Percentiles rank a stretch among this genome's conserved stretches.
phyloP scores from a whole-genome alignment of 1,140 invertebrate genomes.

The Leptinotarsa texana region DNA sequence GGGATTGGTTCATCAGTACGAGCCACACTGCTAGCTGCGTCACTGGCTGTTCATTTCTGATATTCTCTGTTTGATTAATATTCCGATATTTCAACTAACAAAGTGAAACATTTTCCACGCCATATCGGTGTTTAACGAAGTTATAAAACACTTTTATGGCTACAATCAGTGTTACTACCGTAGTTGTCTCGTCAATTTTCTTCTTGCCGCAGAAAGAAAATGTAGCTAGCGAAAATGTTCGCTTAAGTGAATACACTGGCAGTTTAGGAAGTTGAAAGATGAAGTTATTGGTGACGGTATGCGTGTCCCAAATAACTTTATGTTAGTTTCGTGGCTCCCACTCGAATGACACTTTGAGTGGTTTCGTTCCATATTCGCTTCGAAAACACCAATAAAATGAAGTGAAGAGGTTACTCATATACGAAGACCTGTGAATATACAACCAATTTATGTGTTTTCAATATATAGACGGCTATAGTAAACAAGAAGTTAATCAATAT shows the following conservation, averaged over 20 bases:
- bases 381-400: not conserved
- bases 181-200: conserved; percentile 18
- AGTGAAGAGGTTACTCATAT: too few species aligned
- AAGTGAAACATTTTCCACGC: conserved; percentile 10
- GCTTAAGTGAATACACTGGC: conserved; percentile 15
- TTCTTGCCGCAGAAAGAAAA: not conserved
- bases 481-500: too few species aligned
- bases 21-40: too few species aligned
- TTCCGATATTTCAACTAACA: not conserved
- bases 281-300: conserved; percentile 13
- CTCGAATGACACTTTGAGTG: not conserved
- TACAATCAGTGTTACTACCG: conserved; percentile 15
- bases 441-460: too few species aligned
- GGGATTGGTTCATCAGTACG: too few species aligned
- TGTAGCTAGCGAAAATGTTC: not conserved
- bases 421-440: too few species aligned
- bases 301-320: conserved; percentile 4
- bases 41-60: too few species aligned
- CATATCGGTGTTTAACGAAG: not conserved
- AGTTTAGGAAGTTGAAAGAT: conserved; percentile 3
- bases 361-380: not conserved
- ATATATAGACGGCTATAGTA: too few species aligned
- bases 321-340: not conserved
- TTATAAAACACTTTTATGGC: conserved; percentile 17
- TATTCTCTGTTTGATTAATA: too few species aligned